These are phyloP conservation scores for Sebastiscus tertius DNA, from an alignment of 2,797 vertebrate species.

Conservation along the genomic window DNA sequence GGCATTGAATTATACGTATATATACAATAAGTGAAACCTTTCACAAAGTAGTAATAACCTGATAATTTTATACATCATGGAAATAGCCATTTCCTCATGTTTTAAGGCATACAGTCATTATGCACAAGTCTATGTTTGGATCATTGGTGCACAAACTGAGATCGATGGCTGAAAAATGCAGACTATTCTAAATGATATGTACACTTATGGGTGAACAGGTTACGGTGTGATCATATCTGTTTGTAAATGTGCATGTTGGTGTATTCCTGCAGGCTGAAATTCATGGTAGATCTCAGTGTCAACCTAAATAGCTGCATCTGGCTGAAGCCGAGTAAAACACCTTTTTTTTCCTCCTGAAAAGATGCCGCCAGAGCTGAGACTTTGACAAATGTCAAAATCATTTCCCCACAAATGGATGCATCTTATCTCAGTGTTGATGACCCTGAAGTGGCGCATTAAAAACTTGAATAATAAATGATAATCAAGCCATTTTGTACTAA, in stretches of 20 bases:
- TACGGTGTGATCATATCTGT: slow-evolving; percentile 4
- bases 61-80: slow-evolving; percentile 57
- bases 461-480: slow-evolving; percentile 28
- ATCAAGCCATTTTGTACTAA: slow-evolving; percentile 6
- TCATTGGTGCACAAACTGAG: slow-evolving; percentile 34
- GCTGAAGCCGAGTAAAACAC: not conserved
- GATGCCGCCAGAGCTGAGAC: not conserved
- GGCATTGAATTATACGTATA: not conserved
- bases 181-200: slow-evolving; percentile 35
- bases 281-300: not conserved
- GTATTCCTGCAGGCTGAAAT: slow-evolving; percentile 20
- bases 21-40: slow-evolving; percentile 42
- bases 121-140: slow-evolving; percentile 40
- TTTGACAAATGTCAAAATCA: not conserved
- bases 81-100: slow-evolving; percentile 57
- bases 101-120: slow-evolving; percentile 77
- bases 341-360: not conserved
- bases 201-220: slow-evolving; percentile 28
- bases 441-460: slow-evolving; percentile 30
- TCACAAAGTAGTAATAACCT: slow-evolving; percentile 65
- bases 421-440: slow-evolving; percentile 8
- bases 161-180: slow-evolving; percentile 22
- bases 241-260: slow-evolving; percentile 21
- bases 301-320: slow-evolving; percentile 17
- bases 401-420: slow-evolving; percentile 11